Percentiles rank a stretch among this genome's conserved stretches.
phyloP scores from a whole-genome alignment of 2,113 vertebrate species.

The Phasianus colchicus region DNA sequence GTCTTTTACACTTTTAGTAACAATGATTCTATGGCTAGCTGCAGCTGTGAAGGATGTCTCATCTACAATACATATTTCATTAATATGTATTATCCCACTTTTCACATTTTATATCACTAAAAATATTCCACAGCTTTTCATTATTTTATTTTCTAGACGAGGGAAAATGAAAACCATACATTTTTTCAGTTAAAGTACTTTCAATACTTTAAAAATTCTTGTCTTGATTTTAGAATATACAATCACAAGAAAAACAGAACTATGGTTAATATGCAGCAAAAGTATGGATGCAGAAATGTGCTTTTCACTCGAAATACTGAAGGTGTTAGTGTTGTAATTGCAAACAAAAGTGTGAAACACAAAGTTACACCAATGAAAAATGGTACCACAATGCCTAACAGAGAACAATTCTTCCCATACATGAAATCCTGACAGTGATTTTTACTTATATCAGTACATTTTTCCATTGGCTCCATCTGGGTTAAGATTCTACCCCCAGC shows the following conservation, averaged over 20 bases:
- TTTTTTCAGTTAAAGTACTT: not conserved
- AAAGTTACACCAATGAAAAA: not conserved
- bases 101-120: not conserved
- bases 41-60: not conserved
- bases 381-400: not conserved
- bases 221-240: not conserved
- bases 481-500: not conserved
- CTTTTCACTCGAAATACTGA: not conserved
- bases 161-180: not conserved
- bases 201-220: not conserved
- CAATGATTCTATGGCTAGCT: not conserved
- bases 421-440: not conserved
- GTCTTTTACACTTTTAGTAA: not conserved
- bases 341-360: not conserved
- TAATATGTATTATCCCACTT: slow-evolving; percentile 17
- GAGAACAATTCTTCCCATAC: not conserved
- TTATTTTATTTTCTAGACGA: not conserved
- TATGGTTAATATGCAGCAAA: not conserved
- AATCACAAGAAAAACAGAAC: not conserved
- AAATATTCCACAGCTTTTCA: not conserved
- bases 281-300: not conserved
- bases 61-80: not conserved
- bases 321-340: not conserved
- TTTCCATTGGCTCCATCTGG: not conserved
- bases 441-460: not conserved